Evolutionary conservation across 2,113 vertebrate species (phyloP).

Genomic region (Pardalotus punctatus): DNA sequence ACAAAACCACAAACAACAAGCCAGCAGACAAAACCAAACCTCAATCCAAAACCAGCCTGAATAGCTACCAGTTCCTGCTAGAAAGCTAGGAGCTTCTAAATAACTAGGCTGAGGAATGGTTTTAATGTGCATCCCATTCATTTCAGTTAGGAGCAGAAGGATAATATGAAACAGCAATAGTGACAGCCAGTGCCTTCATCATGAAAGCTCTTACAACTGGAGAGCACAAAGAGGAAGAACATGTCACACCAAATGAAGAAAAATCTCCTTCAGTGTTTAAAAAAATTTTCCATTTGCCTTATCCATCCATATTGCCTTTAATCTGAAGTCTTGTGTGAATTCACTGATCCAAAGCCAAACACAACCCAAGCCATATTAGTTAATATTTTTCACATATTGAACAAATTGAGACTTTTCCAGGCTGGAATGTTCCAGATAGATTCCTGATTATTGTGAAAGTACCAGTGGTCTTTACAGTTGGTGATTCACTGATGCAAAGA

Average conservation of each 20-base stretch:
- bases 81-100: not conserved
- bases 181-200: constrained; percentile 5
- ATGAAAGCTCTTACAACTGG: not conserved
- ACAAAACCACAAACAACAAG: not conserved
- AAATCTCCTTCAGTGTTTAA: constrained; percentile 1
- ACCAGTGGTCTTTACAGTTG: not conserved
- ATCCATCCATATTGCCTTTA: not conserved
- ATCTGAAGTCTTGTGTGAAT: not conserved
- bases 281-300: not conserved
- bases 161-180: constrained; percentile 3
- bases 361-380: not conserved
- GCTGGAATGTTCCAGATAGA: not conserved
- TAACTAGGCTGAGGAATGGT: not conserved
- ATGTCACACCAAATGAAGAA: constrained; percentile 22
- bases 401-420: not conserved
- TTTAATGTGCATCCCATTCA: constrained; percentile 18
- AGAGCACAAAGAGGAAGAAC: constrained; percentile 6
- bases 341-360: not conserved
- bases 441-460: not conserved
- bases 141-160: constrained; percentile 3
- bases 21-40: not conserved
- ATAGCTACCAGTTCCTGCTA: not conserved
- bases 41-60: not conserved
- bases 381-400: not conserved
- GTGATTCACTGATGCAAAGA: not conserved